phyloP scores from a whole-genome alignment of 2,888 invertebrate species.

The Cantharis rufa region DNA sequence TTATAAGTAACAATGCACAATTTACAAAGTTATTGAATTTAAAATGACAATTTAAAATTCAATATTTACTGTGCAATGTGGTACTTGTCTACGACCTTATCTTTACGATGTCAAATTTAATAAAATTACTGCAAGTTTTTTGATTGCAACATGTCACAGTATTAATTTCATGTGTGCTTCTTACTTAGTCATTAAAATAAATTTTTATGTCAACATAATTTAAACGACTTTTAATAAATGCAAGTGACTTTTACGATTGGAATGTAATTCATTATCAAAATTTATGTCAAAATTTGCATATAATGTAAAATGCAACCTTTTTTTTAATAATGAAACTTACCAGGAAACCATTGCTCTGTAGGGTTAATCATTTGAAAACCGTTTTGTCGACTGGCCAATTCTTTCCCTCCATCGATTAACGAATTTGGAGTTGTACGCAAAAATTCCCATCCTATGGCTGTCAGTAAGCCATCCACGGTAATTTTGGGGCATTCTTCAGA shows the following conservation, averaged over 20 bases:
- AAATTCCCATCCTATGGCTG: slow-evolving; percentile 83
- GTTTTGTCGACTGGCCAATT: slow-evolving; percentile 72
- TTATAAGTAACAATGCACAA: background rate
- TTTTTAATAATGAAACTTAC: slow-evolving; percentile 51
- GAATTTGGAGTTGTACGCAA: slow-evolving; percentile 72
- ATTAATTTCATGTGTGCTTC: background rate
- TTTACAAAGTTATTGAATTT: background rate
- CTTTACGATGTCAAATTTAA: background rate
- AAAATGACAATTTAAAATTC: background rate
- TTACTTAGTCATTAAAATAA: background rate
- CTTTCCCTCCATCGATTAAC: slow-evolving; percentile 73
- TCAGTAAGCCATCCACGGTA: slow-evolving; percentile 72
- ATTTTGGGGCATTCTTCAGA: slow-evolving; percentile 73
- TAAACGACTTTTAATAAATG: background rate
- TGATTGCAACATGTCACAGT: background rate
- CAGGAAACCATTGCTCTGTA: slow-evolving; percentile 86
- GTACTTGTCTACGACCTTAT: background rate
- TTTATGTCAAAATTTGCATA: background rate
- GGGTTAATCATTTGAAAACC: slow-evolving; percentile 88
- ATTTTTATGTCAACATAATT: background rate
- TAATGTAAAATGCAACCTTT: background rate
- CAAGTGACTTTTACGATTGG: background rate
- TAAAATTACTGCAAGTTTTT: background rate
- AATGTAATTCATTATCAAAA: background rate
- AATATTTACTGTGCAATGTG: background rate